Percentiles rank a stretch among this genome's conserved stretches.
Evolutionary conservation across 2,113 vertebrate species (phyloP).

Genomic region (Tychaedon coryphoeus): DNA sequence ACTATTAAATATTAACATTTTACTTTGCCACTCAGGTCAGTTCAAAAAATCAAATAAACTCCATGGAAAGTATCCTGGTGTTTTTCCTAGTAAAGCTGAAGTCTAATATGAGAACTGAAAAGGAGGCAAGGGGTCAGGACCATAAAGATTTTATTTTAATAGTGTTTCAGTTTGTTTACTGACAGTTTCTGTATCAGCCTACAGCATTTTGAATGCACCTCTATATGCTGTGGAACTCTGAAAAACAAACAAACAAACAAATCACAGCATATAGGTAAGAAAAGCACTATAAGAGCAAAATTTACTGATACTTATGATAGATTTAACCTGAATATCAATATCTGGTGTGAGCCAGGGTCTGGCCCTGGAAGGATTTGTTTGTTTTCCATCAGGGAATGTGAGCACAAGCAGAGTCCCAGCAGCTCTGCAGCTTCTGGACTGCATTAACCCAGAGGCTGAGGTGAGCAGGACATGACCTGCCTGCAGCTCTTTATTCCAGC

Average conservation of each 20-base stretch:
- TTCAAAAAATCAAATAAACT: conserved; percentile 8
- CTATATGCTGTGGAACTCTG: not conserved
- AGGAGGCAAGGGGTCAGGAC: not conserved
- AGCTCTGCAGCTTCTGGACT: not conserved
- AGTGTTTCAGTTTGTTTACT: not conserved
- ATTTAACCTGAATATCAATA: not conserved
- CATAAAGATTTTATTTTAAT: not conserved
- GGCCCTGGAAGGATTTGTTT: not conserved
- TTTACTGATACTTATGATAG: not conserved
- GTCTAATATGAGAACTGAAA: not conserved
- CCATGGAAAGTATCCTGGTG: not conserved
- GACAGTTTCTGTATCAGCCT: not conserved
- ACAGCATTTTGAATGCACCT: not conserved
- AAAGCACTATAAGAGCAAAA: not conserved
- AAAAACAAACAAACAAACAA: not conserved
- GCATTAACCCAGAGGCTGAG: not conserved
- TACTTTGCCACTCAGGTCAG: conserved; percentile 27
- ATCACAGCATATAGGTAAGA: not conserved
- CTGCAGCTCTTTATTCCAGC: not conserved
- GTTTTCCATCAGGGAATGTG: not conserved
- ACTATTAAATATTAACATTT: conserved; percentile 65
- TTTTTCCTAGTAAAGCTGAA: not conserved
- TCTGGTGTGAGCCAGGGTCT: not conserved
- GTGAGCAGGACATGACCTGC: fast-evolving
- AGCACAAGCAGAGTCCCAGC: not conserved